Evolutionary conservation across 1,140 invertebrate genomes (phyloP), one percentile per base, ranked within the genome.

Genomic region (Monomorium pharaonis): DNA sequence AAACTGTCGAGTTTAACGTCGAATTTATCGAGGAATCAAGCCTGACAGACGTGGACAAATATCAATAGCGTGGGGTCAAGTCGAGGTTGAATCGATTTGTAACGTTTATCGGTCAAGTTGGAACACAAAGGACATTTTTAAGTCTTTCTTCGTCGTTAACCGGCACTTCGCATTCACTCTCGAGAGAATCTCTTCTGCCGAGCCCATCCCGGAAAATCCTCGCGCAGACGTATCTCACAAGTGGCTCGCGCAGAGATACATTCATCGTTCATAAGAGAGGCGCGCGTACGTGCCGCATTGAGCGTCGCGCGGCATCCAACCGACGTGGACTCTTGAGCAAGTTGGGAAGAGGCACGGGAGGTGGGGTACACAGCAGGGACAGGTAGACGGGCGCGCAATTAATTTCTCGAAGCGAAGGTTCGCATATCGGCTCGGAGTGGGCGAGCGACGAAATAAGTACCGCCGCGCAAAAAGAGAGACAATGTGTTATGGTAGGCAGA

Each of bases 391-490:
- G 27, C 49, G 74, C 18, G 85, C 47, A 75, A 89, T 89, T 65
- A 89, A 89, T 88, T 83, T 84, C 65, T 42, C 51, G 51, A 49
- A 85, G 60, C 74, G 83, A 88, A 80, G 88, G 74, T 84, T 83
- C 54, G 72, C 27, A 21, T 60, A 54, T 21, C 21, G 56, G 10
- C 47, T 56, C 24, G 10, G 33, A 83, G 51, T 80, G 83, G 75
- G 83, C 83, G 49, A 49, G 24, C 47, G 49, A 80, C 56, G 49
- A 80, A 85, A 85, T 80, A 30, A n/a, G n/a, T n/a, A n/a, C n/a
- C n/a, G 21, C 30, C 27, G 24, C 49, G 21, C 16, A 30, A 49
- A 42, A 27, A 44, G 21, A 27, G 33, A 54, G 37, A 44, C 18
- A 16, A 24, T 21, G 14, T 14, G 33, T n/a, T n/a, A n/a, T n/a